phyloP scores from a whole-genome alignment of 2,888 invertebrate genomes.

The Neocrepidodera transversa region DNA sequence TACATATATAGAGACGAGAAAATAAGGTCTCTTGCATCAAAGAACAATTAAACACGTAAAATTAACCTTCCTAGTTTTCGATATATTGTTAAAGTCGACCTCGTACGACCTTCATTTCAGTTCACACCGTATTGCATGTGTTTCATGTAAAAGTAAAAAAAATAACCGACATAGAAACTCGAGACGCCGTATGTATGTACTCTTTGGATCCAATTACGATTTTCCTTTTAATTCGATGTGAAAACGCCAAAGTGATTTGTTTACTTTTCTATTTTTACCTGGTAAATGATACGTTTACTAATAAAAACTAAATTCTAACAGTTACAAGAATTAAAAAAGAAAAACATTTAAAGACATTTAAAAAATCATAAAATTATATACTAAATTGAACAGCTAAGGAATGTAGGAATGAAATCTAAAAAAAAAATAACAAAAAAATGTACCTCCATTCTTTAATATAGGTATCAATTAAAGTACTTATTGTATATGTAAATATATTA shows the following conservation, averaged over 20 bases:
- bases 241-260: conserved; percentile 18
- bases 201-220: conserved; percentile 28
- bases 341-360: no score
- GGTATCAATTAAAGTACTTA: no score
- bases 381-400: no score
- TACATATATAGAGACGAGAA: not conserved
- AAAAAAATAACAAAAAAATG: no score
- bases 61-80: conserved; percentile 20
- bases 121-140: conserved; percentile 39
- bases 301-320: no score
- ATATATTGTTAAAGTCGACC: conserved; percentile 37
- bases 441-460: no score
- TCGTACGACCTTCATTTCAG: conserved; percentile 42
- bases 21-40: conserved; percentile 22
- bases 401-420: no score
- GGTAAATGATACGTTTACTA: no score
- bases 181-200: conserved; percentile 11
- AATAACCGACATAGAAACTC: conserved; percentile 32
- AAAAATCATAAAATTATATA: no score
- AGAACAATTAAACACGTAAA: conserved; percentile 11
- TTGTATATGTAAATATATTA: no score
- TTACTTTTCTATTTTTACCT: conserved; percentile 6
- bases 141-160: conserved; percentile 35
- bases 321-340: no score
- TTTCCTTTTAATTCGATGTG: conserved; percentile 31